Evolutionary conservation across 2,797 vertebrate species (phyloP).

Genomic region (Centropyge bicolor): DNA sequence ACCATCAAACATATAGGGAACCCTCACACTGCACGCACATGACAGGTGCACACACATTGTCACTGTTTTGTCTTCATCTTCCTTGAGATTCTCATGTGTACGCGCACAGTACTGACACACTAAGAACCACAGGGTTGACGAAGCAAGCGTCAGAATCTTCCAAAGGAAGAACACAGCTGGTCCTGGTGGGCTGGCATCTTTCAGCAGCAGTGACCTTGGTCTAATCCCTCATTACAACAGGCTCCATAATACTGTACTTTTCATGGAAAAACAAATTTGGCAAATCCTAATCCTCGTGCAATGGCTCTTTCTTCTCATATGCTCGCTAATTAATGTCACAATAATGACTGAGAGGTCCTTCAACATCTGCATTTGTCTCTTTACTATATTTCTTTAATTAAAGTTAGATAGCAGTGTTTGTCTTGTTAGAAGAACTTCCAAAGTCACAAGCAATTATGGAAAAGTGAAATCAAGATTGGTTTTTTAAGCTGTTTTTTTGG

Average conservation of each 20-base stretch:
- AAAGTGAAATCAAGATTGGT: slow-evolving; percentile 28
- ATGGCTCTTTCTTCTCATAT: slow-evolving; percentile 58
- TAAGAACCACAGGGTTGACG: slow-evolving; percentile 41
- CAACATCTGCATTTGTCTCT: slow-evolving; percentile 65
- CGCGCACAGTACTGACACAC: slow-evolving; percentile 36
- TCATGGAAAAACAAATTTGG: slow-evolving; percentile 71
- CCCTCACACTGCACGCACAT: slow-evolving; percentile 19
- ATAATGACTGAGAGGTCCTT: slow-evolving; percentile 66
- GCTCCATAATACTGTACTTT: slow-evolving; percentile 68
- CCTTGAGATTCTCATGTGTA: slow-evolving; percentile 40
- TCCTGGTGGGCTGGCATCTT: slow-evolving; percentile 63
- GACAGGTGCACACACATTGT: slow-evolving; percentile 21
- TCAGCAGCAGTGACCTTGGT: slow-evolving; percentile 82
- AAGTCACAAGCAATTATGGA: slow-evolving; percentile 13
- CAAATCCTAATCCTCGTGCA: slow-evolving; percentile 71
- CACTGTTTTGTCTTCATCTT: slow-evolving; percentile 31
- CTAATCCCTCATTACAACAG: slow-evolving; percentile 82
- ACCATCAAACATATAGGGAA: slow-evolving; percentile 61
- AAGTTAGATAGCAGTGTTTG: slow-evolving; percentile 37
- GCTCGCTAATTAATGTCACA: slow-evolving; percentile 70
- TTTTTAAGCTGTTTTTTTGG: slow-evolving; percentile 20
- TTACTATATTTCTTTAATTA: slow-evolving; percentile 40
- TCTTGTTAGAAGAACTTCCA: slow-evolving; percentile 22
- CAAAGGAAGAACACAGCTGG: slow-evolving; percentile 50
- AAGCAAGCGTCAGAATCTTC: slow-evolving; percentile 44